These are phyloP conservation scores for Drosophila sturtevanti DNA, from an alignment of 1,140 invertebrate species.

Conservation along the genomic window DNA sequence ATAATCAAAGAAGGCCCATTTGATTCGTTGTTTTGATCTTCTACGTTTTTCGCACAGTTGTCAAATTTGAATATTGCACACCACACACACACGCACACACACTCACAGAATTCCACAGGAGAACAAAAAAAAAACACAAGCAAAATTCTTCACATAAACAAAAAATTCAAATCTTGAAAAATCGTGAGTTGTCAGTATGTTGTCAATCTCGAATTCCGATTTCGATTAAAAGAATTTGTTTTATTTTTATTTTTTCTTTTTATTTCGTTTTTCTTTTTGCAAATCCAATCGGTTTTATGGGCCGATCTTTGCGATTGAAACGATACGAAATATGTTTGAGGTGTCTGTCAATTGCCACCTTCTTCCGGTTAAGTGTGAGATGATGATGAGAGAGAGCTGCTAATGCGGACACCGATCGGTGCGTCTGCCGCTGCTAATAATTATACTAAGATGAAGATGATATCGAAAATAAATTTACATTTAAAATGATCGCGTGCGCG, in stretches of 20 bases:
- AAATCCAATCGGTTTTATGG: constrained; percentile 11
- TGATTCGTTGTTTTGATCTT: constrained; percentile 59
- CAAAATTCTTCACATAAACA: constrained; percentile 11
- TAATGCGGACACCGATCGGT: neutral
- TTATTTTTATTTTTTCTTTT: constrained; percentile 37
- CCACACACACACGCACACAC: constrained; percentile 22
- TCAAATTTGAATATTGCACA: constrained; percentile 73
- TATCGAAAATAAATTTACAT: neutral
- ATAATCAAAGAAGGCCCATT: constrained; percentile 21
- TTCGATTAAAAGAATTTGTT: constrained; percentile 54
- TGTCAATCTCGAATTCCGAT: constrained; percentile 48
- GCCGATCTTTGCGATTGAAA: constrained; percentile 24
- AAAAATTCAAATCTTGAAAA: constrained; percentile 31
- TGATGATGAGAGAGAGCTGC: constrained; percentile 31
- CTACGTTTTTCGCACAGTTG: constrained; percentile 75
- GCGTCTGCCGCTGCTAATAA: neutral
- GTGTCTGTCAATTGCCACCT: constrained; percentile 70
- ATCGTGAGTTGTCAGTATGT: constrained; percentile 14
- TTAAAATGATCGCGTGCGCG: constrained; percentile 33
- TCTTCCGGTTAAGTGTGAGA: constrained; percentile 68
- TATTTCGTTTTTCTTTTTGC: constrained; percentile 20
- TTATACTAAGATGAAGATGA: neutral
- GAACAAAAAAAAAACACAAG: constrained; percentile 28
- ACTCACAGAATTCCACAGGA: constrained; percentile 35
- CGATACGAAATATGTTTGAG: constrained; percentile 54